phyloP scores from a whole-genome alignment of 2,797 vertebrate species.

The Zonotrichia albicollis region DNA sequence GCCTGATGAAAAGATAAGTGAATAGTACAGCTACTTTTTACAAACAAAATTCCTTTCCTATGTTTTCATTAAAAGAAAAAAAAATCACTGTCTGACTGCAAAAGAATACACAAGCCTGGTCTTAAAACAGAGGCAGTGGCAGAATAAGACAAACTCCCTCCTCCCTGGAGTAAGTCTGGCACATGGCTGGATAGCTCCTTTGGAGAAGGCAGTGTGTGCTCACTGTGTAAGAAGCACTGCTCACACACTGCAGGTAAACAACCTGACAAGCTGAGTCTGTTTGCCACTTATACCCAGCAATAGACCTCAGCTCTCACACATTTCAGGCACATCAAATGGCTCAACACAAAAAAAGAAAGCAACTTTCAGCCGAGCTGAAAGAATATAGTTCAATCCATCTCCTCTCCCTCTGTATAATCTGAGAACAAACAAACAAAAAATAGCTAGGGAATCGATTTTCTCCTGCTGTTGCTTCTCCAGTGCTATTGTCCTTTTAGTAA shows the following conservation, averaged over 20 bases:
- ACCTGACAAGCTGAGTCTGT: neutral
- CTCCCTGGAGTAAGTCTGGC: neutral
- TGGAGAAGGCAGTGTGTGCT: neutral
- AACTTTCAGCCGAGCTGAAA: neutral
- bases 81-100: neutral
- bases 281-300: neutral
- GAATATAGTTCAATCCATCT: neutral
- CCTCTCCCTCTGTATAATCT: neutral
- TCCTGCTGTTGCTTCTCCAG: neutral
- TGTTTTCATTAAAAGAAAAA: neutral
- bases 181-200: neutral
- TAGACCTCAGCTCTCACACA: neutral
- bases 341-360: neutral
- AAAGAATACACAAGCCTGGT: rapidly evolving
- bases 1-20: neutral
- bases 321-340: neutral
- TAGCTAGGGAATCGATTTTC: neutral
- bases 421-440: conserved; percentile 31
- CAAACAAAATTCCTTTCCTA: neutral
- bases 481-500: conserved; percentile 19
- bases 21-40: neutral
- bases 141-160: neutral
- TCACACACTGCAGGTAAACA: neutral
- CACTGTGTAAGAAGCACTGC: neutral
- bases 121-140: neutral